Percentiles rank a stretch among this genome's conserved stretches.
Evolutionary conservation across 2,113 vertebrate genomes (phyloP).

Genomic region (Arizona elegans): DNA sequence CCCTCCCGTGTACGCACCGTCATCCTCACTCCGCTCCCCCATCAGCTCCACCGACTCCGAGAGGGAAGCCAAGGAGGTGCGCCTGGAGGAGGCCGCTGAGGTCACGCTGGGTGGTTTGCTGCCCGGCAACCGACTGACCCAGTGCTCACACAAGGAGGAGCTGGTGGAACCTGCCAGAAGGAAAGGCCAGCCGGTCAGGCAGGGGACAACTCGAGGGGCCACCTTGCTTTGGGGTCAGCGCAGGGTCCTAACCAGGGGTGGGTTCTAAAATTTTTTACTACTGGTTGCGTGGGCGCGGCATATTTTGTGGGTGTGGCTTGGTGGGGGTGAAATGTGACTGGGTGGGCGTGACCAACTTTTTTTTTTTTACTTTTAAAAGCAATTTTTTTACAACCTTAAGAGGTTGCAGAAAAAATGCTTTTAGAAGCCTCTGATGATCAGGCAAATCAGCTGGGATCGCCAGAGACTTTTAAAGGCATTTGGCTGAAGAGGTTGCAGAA

Average conservation of each 20-base stretch:
- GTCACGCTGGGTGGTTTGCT: conserved; percentile 92
- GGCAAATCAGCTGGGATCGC: too few relatives aligned
- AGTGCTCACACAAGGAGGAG: conserved; percentile 96
- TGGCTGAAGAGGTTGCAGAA: too few relatives aligned
- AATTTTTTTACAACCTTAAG: too few relatives aligned
- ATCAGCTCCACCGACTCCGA: conserved; percentile 91
- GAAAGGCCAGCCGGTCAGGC: background rate
- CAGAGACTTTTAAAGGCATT: too few relatives aligned
- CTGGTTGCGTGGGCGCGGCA: too few relatives aligned
- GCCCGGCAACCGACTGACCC: conserved; percentile 91
- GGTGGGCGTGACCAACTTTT: too few relatives aligned
- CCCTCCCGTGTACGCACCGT: conserved; percentile 74
- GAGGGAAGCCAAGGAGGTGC: conserved; percentile 90
- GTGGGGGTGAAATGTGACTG: too few relatives aligned
- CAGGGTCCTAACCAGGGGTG: background rate
- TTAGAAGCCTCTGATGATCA: too few relatives aligned
- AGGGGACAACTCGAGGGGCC: fast-evolving
- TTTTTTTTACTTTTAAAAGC: too few relatives aligned
- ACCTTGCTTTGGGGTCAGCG: fast-evolving
- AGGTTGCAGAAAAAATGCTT: too few relatives aligned
- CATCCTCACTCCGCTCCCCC: conserved; percentile 88
- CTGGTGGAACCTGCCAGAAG: conserved; percentile 87
- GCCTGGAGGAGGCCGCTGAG: conserved; percentile 90
- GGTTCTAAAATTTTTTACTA: too few relatives aligned
- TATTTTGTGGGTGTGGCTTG: too few relatives aligned